These are phyloP conservation scores for Seriola aureovittata DNA, from an alignment of 2,113 vertebrate species.

Conservation along the genomic window DNA sequence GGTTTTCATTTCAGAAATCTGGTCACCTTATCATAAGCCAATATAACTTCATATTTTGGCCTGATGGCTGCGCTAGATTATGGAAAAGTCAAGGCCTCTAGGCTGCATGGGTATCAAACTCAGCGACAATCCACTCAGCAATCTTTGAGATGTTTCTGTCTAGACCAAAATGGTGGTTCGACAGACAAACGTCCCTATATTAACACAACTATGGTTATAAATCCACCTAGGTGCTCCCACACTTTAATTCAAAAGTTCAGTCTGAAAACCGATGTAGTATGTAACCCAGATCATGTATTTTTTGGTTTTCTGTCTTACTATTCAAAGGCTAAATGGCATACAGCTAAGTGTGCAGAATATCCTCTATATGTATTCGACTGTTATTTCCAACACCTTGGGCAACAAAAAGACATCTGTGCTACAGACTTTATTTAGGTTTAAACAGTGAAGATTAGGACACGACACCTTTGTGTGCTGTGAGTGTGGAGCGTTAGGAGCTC, in stretches of 20 bases:
- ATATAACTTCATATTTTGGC: no score
- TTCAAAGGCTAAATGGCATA: neutral
- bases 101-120: no score
- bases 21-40: no score
- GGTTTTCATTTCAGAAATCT: no score
- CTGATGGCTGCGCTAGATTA: no score
- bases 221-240: neutral
- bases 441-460: conserved; percentile 1
- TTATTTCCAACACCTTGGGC: neutral
- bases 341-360: neutral
- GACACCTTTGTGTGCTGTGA: conserved; percentile 27
- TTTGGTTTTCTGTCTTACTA: neutral
- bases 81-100: no score
- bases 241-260: neutral
- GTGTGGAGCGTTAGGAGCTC: conserved; percentile 17
- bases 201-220: neutral
- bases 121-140: no score
- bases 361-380: neutral
- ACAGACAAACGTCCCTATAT: neutral
- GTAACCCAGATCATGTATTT: neutral
- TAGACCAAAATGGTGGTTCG: neutral
- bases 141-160: neutral
- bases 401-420: conserved; percentile 8
- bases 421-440: neutral
- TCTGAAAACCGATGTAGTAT: neutral